phyloP scores from a whole-genome alignment of 2,797 vertebrate species.

The Mormyrus hasselquistii region DNA sequence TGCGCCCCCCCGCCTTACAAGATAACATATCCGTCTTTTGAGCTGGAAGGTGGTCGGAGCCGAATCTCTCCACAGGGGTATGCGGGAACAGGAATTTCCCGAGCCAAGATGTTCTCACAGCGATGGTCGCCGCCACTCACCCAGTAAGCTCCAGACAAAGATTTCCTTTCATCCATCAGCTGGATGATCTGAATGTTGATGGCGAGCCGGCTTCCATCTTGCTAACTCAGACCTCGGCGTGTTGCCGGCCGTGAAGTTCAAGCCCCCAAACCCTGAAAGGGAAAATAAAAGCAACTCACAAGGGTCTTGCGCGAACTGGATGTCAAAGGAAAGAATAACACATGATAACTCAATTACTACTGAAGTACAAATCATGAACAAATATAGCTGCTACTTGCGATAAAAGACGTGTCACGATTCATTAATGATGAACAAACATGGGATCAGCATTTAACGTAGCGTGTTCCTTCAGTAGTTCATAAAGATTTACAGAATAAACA shows the following conservation, averaged over 20 bases:
- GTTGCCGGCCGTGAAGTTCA: neutral
- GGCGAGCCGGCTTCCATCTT: neutral
- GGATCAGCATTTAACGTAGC: neutral
- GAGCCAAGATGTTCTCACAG: neutral
- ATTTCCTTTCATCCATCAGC: slow-evolving; percentile 8
- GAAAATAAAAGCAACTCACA: neutral
- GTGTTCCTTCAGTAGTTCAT: neutral
- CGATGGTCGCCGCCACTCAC: slow-evolving; percentile 17
- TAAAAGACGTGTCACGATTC: neutral
- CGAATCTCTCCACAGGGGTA: slow-evolving; percentile 48
- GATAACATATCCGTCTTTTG: neutral
- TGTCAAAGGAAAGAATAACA: neutral
- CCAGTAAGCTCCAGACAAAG: slow-evolving; percentile 19
- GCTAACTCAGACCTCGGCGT: neutral
- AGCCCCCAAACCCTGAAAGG: neutral
- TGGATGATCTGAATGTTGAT: neutral
- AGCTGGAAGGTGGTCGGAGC: slow-evolving; percentile 21
- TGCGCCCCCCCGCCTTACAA: neutral
- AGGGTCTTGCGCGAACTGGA: neutral
- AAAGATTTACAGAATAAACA: neutral
- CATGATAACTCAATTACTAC: neutral
- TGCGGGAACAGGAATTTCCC: slow-evolving; percentile 35
- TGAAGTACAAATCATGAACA: neutral
- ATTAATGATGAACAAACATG: neutral
- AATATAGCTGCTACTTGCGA: neutral